These are phyloP conservation scores for Falco berigora DNA, from an alignment of 2,797 vertebrate genomes.

Conservation along the genomic window DNA sequence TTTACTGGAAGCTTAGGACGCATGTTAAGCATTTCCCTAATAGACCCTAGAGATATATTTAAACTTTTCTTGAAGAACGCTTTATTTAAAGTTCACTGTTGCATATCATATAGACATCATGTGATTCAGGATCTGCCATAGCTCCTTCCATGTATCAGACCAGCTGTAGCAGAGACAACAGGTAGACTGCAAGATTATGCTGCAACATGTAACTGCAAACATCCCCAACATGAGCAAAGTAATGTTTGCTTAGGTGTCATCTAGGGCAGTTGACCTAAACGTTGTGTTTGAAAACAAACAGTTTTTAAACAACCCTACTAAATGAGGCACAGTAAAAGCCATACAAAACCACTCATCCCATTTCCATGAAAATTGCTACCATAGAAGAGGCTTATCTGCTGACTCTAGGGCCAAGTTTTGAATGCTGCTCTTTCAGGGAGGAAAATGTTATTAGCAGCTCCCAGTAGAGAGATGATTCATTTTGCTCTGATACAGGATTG, in stretches of 20 bases:
- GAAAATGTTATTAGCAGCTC: background rate
- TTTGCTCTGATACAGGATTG: background rate
- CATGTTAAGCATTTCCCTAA: background rate
- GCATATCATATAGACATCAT: background rate
- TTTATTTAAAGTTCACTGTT: conserved; percentile 1
- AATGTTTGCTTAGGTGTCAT: background rate
- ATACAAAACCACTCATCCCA: background rate
- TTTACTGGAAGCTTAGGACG: conserved; percentile 18
- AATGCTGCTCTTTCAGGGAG: background rate
- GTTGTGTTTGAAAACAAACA: background rate
- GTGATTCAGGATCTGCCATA: background rate
- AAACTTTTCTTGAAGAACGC: background rate
- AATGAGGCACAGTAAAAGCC: background rate
- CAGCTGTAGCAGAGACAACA: background rate
- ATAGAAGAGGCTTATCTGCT: background rate
- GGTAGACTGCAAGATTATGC: background rate
- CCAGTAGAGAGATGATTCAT: background rate
- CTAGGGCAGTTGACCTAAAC: background rate
- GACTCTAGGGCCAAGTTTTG: background rate
- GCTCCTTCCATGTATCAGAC: background rate
- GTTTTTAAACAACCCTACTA: background rate
- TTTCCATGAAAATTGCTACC: background rate
- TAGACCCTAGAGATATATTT: background rate
- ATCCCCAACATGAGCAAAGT: background rate
- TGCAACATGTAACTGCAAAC: background rate